These are phyloP conservation scores for Scaptomyza graminum DNA, from an alignment of 1,140 invertebrate genomes.

Conservation along the genomic window DNA sequence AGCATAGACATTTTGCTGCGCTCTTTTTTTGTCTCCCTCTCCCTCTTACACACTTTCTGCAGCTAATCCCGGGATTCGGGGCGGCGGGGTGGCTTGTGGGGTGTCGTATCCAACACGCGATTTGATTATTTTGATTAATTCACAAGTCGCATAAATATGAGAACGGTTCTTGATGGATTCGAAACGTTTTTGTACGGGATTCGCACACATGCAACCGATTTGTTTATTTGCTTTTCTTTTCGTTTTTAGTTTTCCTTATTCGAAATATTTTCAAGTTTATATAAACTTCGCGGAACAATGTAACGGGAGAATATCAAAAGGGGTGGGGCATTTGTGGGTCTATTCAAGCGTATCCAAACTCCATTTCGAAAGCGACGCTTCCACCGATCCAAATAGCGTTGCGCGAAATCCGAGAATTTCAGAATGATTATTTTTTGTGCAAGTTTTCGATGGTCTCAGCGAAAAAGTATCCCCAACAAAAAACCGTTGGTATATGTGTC, in stretches of 20 bases:
- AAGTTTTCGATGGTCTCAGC: conserved; percentile 20
- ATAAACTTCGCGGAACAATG: background rate
- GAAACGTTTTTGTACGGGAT: conserved; percentile 14
- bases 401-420: conserved; percentile 31
- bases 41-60: conserved; percentile 9
- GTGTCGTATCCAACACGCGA: conserved; percentile 47
- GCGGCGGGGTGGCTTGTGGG: background rate
- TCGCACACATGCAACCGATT: background rate
- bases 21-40: too few relatives aligned
- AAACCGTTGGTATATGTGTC: conserved; percentile 25
- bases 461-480: conserved; percentile 11
- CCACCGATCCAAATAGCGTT: background rate
- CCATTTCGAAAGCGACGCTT: conserved; percentile 32
- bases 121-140: conserved; percentile 36
- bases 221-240: conserved; percentile 20
- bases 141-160: conserved; percentile 22
- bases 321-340: background rate
- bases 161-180: conserved; percentile 20
- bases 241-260: too few relatives aligned
- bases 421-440: conserved; percentile 26
- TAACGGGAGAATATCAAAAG: background rate
- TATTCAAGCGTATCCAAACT: conserved; percentile 34
- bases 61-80: conserved; percentile 21
- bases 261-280: conserved; percentile 4
- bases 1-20: conserved; percentile 11